Base-by-base conservation (phyloP, 2,113 vertebrate genomes). In the Bubalus kerabau region DNA sequence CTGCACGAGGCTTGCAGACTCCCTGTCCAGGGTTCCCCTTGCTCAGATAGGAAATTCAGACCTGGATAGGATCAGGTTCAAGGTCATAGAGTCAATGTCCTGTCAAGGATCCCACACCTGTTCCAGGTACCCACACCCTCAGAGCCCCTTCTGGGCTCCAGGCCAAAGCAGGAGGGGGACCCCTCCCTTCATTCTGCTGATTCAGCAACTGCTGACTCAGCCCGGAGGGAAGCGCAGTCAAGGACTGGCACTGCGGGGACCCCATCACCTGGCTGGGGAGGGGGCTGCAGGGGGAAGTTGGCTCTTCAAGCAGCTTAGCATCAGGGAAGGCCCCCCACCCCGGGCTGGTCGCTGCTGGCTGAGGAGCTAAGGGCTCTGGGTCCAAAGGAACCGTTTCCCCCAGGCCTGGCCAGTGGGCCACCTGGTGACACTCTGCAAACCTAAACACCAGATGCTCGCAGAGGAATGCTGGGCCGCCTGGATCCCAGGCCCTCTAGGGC, bases 121-220 rank as follows among this genome's bases (percentile, higher is more conserved):
- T 24, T 60, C 9, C n/a, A 74, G 71, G 56, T 90, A 81, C 92
- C 76, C 52, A 80, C 80, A 57, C 30, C 80, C 90, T 81, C 74
- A 95, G 87, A 76, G 11, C 62, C 96, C 96, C 28, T 92, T 52
- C 84, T 76, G 97, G 94, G 97, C 90, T 84, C 81, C 71, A 78
- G 43, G 94, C 92, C 92, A 96, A 71, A 81, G 80, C 67, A 60
- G 62, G 76, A 87, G n/a, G 64, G 78, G 80, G 71, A 32, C 52
- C 32, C n/a, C 28, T 76, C 50, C 36, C 16, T 21, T 15, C n/a
- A 28, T 91, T 40, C 90, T 96, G 98, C 95, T 94, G 92, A 95
- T 50, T 90, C 5, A 13, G 95, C 91, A 97, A 9, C 40, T 97
- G 96, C 96, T 97, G 95, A 87, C 76, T 97, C 95, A 97, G 93